These are phyloP conservation scores for Stigmatopora nigra DNA, from an alignment of 2,113 vertebrate genomes.

Conservation along the genomic window DNA sequence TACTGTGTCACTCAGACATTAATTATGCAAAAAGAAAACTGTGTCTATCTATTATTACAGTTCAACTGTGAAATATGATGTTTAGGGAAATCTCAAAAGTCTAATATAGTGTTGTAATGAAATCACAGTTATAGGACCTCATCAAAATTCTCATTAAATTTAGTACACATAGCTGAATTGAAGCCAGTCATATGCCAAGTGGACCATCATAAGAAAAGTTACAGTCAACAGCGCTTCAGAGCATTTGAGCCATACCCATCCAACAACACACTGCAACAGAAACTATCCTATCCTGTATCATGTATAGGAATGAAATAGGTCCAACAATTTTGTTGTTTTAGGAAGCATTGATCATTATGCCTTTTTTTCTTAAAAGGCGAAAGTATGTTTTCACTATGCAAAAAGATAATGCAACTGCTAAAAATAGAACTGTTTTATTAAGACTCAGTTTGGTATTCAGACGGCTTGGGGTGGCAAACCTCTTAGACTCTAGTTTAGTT, in stretches of 20 bases:
- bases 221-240: background rate
- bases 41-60: background rate
- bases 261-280: background rate
- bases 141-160: background rate
- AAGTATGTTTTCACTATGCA: background rate
- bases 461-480: conserved; percentile 7
- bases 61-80: background rate
- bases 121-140: background rate
- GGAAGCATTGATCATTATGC: background rate
- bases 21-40: background rate
- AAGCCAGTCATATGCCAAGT: background rate
- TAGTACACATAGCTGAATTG: background rate
- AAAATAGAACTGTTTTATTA: background rate
- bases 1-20: conserved; percentile 19
- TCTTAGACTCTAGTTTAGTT: conserved; percentile 50
- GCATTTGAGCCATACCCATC: background rate
- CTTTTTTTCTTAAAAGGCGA: background rate
- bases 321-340: background rate
- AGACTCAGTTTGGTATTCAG: conserved; percentile 9
- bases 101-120: background rate
- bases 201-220: background rate
- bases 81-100: background rate
- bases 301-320: background rate
- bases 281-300: background rate
- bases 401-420: background rate